Percentiles rank a stretch among this genome's conserved stretches.
Conservation (phyloP, 2,888 invertebrate genomes). For the Erynnis tages region DNA sequence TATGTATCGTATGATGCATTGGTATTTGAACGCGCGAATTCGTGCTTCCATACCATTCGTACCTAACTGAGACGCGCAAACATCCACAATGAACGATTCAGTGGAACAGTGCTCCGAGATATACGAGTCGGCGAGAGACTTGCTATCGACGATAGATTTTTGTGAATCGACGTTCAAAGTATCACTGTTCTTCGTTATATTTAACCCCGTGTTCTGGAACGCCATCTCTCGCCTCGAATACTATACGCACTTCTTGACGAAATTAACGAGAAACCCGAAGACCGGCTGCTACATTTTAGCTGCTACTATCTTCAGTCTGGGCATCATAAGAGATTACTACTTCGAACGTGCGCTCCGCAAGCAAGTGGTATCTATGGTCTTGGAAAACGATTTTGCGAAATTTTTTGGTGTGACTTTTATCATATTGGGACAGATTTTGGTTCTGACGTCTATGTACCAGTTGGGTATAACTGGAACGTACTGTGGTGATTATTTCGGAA, state of each 20-base stretch:
- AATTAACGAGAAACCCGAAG: conserved; percentile 25
- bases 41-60: conserved; percentile 7
- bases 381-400: conserved; percentile 20
- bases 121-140: conserved; percentile 21
- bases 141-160: conserved; percentile 26
- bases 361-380: conserved; percentile 21
- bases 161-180: conserved; percentile 28
- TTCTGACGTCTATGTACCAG: conserved; percentile 33
- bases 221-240: conserved; percentile 29
- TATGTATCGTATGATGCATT: conserved; percentile 3
- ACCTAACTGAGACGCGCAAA: background rate
- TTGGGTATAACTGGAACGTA: conserved; percentile 37
- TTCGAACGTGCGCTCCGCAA: conserved; percentile 32
- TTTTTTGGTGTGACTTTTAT: conserved; percentile 5
- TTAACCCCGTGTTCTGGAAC: conserved; percentile 33
- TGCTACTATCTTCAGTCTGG: conserved; percentile 26
- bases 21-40: conserved; percentile 13
- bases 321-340: conserved; percentile 31
- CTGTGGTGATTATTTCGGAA: conserved; percentile 37
- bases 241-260: conserved; percentile 32
- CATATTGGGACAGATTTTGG: conserved; percentile 29
- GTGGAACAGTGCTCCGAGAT: conserved; percentile 23
- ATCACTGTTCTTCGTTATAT: conserved; percentile 29
- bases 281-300: conserved; percentile 29
- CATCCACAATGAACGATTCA: conserved; percentile 7